Evolutionary conservation across 1,140 invertebrate species (phyloP).

Genomic region (Bombus fervidus): DNA sequence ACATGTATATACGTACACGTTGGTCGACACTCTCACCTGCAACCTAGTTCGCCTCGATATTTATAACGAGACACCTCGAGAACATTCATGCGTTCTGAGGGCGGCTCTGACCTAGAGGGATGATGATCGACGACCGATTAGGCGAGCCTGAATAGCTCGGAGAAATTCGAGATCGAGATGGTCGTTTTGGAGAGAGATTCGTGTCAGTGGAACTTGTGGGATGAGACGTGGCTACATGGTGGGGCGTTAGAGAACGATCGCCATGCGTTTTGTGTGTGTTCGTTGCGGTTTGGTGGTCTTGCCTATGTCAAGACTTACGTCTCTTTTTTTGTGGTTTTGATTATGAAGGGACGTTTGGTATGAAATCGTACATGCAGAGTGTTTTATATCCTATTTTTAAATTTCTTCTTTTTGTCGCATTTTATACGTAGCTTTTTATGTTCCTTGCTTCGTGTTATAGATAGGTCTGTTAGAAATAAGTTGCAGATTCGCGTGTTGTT

Average conservation of each 20-base stretch:
- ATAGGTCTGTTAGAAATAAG: no score
- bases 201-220: conserved; percentile 12
- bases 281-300: not conserved
- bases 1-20: not conserved
- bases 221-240: not conserved
- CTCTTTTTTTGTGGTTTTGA: not conserved
- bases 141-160: not conserved
- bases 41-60: conserved; percentile 59
- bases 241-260: not conserved
- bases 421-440: no score
- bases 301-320: not conserved
- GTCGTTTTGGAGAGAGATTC: conserved; percentile 11
- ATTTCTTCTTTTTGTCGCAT: no score
- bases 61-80: conserved; percentile 37
- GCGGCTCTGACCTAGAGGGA: not conserved
- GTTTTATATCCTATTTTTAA: no score
- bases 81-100: not conserved
- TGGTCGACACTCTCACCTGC: conserved; percentile 36
- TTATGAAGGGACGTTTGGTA: not conserved
- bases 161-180: not conserved
- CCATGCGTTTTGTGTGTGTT: not conserved
- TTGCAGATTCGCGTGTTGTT: no score
- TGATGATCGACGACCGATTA: conserved; percentile 1
- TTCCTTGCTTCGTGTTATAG: no score
- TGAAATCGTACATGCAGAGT: not conserved